Evolutionary conservation across 2,888 invertebrate species (phyloP).

Genomic region (Nomada fabriciana): DNA sequence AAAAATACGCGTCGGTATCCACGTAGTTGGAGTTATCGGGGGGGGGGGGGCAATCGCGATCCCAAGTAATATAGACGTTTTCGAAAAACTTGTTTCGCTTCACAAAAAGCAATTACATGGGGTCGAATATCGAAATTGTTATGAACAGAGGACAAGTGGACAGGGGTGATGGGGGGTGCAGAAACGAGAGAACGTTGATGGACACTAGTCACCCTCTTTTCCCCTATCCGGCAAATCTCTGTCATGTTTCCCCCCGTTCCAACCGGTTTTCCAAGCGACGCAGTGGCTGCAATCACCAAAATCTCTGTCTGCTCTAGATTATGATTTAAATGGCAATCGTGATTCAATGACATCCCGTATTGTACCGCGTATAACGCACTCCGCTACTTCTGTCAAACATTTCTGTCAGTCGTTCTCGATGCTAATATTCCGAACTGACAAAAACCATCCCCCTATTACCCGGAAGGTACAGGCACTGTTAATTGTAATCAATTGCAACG

Average conservation of each 20-base stretch:
- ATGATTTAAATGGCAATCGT: conserved; percentile 20
- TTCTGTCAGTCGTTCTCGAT: too few relatives aligned
- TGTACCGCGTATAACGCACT: conserved; percentile 47
- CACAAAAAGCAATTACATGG: conserved; percentile 64
- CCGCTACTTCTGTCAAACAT: too few relatives aligned
- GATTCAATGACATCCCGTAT: too few relatives aligned
- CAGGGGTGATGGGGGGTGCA: background rate
- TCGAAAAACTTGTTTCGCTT: conserved; percentile 48
- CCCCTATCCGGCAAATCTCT: conserved; percentile 22
- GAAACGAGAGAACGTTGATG: conserved; percentile 53
- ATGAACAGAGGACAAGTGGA: conserved; percentile 36
- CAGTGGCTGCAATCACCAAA: conserved; percentile 32
- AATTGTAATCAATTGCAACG: too few relatives aligned
- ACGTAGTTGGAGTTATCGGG: too few relatives aligned
- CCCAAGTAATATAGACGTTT: conserved; percentile 29
- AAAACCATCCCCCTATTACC: too few relatives aligned
- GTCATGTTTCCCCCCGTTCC: conserved; percentile 45
- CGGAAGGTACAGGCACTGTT: too few relatives aligned
- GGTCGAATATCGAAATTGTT: conserved; percentile 62
- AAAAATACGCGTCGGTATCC: too few relatives aligned
- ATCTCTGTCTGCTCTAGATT: conserved; percentile 1
- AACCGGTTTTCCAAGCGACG: conserved; percentile 39
- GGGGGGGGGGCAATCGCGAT: background rate
- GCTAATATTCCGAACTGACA: too few relatives aligned
- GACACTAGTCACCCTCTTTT: conserved; percentile 43